Evolutionary conservation across 2,113 vertebrate genomes (phyloP).

Genomic region (Clupea harengus): DNA sequence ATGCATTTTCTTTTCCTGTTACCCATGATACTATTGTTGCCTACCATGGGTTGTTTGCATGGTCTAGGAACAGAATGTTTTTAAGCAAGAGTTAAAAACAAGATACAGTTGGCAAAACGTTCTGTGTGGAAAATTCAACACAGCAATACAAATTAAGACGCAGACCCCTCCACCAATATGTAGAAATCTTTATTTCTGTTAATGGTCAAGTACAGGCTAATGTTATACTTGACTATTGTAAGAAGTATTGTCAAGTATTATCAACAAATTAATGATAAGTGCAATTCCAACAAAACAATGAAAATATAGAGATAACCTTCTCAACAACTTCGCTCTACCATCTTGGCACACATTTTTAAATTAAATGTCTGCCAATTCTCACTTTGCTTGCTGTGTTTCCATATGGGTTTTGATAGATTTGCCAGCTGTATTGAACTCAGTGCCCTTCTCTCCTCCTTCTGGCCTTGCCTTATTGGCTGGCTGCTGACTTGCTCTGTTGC

Average conservation of each 20-base stretch:
- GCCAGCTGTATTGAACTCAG: conserved; percentile 6
- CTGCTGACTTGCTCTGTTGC: conserved; percentile 45
- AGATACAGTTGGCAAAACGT: neutral
- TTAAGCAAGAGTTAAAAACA: neutral
- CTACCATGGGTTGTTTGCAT: neutral
- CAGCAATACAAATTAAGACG: neutral
- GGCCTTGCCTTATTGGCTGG: conserved; percentile 33
- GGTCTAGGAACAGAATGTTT: neutral
- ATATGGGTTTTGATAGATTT: neutral
- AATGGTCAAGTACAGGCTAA: neutral
- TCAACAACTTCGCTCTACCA: neutral
- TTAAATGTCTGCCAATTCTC: neutral
- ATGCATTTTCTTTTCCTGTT: neutral
- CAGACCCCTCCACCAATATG: too few species aligned
- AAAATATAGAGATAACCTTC: neutral
- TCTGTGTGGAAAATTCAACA: neutral
- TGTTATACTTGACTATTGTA: neutral
- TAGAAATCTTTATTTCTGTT: neutral
- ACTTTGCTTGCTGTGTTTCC: neutral
- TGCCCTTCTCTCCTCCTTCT: neutral
- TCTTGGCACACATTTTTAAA: neutral
- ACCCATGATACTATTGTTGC: neutral
- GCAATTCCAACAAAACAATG: neutral
- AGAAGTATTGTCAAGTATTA: neutral
- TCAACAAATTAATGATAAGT: neutral